phyloP scores from a whole-genome alignment of 2,797 vertebrate genomes.

The Euthynnus affinis region DNA sequence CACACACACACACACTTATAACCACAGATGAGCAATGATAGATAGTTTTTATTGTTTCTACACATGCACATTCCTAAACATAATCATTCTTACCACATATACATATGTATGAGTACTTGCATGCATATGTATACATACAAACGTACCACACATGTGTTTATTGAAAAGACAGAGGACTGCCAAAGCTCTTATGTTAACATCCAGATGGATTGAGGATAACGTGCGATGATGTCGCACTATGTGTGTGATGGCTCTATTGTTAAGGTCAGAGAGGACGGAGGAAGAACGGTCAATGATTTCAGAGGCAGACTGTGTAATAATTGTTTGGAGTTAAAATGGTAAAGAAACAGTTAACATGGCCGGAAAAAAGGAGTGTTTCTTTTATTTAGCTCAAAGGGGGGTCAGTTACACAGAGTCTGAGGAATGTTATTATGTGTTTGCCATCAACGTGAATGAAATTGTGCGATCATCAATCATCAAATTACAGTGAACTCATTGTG shows the following conservation, averaged over 20 bases:
- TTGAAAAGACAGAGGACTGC: not conserved
- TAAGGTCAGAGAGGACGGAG: not conserved
- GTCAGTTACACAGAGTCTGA: slow-evolving; percentile 43
- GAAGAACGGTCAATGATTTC: not conserved
- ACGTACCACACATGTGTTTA: not conserved
- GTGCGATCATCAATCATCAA: slow-evolving; percentile 1
- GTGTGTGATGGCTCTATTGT: not conserved
- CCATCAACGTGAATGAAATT: slow-evolving; percentile 41
- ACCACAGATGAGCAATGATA: not conserved
- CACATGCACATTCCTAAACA: not conserved
- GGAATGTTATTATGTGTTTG: slow-evolving; percentile 61
- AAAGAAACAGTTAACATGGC: not conserved
- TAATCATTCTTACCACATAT: not conserved
- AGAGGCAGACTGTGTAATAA: slow-evolving; percentile 28
- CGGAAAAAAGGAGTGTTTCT: slow-evolving; percentile 14
- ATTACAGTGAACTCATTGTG: slow-evolving; percentile 24
- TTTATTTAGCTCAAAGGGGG: slow-evolving; percentile 40
- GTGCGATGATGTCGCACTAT: not conserved
- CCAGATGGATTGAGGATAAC: not conserved
- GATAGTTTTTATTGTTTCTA: not conserved
- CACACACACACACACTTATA: slow-evolving; percentile 8
- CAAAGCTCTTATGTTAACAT: not conserved
- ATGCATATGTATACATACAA: not conserved
- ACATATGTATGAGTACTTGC: not conserved
- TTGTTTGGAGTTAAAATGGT: not conserved